Evolutionary conservation across 2,113 vertebrate genomes (phyloP).

Genomic region (Cranoglanis bouderius): DNA sequence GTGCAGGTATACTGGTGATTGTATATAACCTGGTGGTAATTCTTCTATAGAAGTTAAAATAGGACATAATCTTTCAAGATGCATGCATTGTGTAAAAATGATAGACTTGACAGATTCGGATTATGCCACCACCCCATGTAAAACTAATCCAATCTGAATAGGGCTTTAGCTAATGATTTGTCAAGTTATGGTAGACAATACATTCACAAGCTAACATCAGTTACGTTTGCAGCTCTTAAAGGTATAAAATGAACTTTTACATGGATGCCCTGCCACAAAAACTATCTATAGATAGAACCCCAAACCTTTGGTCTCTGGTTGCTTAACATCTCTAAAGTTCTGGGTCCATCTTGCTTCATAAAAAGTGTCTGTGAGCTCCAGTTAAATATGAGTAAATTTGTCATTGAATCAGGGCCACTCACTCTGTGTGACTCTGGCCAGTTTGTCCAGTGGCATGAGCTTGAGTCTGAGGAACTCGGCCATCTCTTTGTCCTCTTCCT

Average conservation of each 20-base stretch:
- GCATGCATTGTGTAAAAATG: background rate
- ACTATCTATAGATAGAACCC: background rate
- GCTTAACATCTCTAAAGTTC: background rate
- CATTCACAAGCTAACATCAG: background rate
- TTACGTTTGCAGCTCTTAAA: no score
- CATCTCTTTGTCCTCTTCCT: conserved; percentile 98
- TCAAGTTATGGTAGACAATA: background rate
- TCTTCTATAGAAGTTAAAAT: background rate
- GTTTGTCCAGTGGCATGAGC: conserved; percentile 88
- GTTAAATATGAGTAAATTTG: background rate
- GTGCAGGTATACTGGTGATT: no score
- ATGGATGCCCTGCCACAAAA: background rate
- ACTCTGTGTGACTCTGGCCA: conserved; percentile 82
- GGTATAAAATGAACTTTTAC: background rate
- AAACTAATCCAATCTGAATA: background rate
- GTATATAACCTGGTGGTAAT: no score
- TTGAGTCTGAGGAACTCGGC: conserved; percentile 93
- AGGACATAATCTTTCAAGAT: background rate
- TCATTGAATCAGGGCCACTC: conserved; percentile 62
- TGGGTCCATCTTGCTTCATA: background rate
- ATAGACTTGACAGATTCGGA: background rate
- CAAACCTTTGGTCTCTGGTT: background rate
- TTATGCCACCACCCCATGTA: background rate
- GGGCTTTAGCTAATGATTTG: background rate
- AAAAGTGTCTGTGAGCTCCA: background rate